Conservation (phyloP, 2,888 invertebrate species). For the Xanthorhoe designata region DNA sequence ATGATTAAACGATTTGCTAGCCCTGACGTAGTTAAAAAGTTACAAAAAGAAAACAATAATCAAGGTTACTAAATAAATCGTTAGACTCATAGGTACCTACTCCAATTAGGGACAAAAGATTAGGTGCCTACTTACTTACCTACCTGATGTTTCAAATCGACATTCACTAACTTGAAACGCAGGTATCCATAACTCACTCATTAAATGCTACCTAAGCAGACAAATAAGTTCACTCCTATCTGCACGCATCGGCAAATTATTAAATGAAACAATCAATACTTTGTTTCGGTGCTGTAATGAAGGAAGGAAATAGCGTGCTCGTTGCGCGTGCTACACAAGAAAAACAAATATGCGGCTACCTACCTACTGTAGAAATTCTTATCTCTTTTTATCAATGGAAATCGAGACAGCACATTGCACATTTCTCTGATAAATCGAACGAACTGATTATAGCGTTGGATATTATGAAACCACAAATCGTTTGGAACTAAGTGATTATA, state of each 20-base stretch:
- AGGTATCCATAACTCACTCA: constrained; percentile 7
- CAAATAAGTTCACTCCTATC: constrained; percentile 11
- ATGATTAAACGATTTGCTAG: neutral
- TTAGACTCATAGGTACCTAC: no score
- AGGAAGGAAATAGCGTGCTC: constrained; percentile 45
- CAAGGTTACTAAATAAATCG: no score
- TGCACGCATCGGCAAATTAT: constrained; percentile 32
- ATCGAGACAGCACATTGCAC: constrained; percentile 37
- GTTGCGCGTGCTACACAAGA: constrained; percentile 29
- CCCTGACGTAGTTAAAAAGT: neutral
- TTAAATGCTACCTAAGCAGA: constrained; percentile 18
- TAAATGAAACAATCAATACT: constrained; percentile 14
- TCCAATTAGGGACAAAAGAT: no score
- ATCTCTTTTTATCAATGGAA: constrained; percentile 48
- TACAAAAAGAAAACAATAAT: no score
- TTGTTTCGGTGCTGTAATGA: constrained; percentile 20
- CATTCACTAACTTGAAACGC: neutral
- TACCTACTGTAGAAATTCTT: constrained; percentile 43
- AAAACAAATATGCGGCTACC: constrained; percentile 41
- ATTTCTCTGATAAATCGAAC: constrained; percentile 33
- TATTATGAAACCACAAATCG: constrained; percentile 3
- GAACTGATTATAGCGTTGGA: constrained; percentile 1
- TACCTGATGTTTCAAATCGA: neutral
- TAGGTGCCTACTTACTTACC: neutral
- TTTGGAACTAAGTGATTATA: neutral